Evolutionary conservation across 2,113 vertebrate species (phyloP).

Genomic region (Tichodroma muraria): DNA sequence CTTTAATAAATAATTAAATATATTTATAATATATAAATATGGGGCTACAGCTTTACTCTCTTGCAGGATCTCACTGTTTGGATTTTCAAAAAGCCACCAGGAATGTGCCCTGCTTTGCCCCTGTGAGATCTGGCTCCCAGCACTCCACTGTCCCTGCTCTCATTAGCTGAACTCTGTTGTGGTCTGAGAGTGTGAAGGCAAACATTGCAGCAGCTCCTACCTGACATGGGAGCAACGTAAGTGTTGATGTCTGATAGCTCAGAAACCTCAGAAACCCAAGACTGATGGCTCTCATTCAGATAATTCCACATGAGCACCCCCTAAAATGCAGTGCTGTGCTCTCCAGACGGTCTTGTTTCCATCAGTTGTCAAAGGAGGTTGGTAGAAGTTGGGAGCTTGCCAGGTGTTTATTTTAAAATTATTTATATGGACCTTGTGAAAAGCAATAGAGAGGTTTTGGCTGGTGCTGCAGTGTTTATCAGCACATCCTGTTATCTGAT

Average conservation of each 20-base stretch:
- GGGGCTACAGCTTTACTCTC: not conserved
- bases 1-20: no score
- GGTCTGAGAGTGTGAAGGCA: not conserved
- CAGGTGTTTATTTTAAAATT: not conserved
- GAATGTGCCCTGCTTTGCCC: not conserved
- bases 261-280: not conserved
- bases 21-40: no score
- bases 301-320: not conserved
- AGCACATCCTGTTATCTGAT: not conserved
- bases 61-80: not conserved
- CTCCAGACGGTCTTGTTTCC: rapidly evolving
- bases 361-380: not conserved
- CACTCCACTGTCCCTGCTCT: rapidly evolving
- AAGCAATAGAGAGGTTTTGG: not conserved
- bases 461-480: not conserved
- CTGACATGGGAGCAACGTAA: rapidly evolving
- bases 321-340: rapidly evolving
- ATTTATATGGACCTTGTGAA: not conserved
- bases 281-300: not conserved
- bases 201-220: not conserved
- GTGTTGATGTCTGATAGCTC: not conserved
- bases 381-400: not conserved
- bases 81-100: not conserved
- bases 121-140: not conserved
- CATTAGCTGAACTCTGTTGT: not conserved